Evolutionary conservation across 2,113 vertebrate species (phyloP), one percentile per base, ranked within the genome.

Genomic region (Donacobius atricapilla): DNA sequence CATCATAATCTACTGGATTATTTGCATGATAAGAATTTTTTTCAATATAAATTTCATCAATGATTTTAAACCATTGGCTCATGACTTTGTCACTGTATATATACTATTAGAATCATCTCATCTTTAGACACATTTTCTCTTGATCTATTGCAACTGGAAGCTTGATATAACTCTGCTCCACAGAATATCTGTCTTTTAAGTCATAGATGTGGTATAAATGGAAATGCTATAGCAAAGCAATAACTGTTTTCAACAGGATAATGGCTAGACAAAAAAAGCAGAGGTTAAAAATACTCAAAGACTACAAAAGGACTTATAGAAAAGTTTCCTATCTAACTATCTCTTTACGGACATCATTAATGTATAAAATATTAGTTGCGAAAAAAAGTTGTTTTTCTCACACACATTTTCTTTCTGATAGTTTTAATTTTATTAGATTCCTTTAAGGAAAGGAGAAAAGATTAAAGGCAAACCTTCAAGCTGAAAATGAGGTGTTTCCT

Each of bases 341-440:
- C 8, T 63, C 7, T 75, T 80, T 50, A 31, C 2, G 23, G 1
- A 3, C 20, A 7, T 0, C 5, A 51, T 35, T 69, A 44, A 2
- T 42, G 1, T 28, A 28, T 22, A 63, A 58, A 83, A 28, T 17
- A 61, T 23, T 23, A 21, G 4, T 11, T 83, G 27, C 1, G 70
- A 21, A 50, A 7, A 47, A 50, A 53, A 60, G 8, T 68, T 47
- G 2, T 5, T 77, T 69, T 77, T 42, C 4, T 58, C 51, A 63
- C 16, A 14, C 1, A 6, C 16, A 20, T 1, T 5, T 1, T 35
- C 5, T 6, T 66, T 77, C 17, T 42, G 12, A 39, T 25, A 33
- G 12, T 47, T 79, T 56, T 4, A 13, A 8, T 35, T 13, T 33
- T 18, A 21, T 25, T 61, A 68, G 8, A 35, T 45, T 37, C 5